Evolutionary conservation across 2,113 vertebrate genomes (phyloP), one percentile per base, ranked within the genome.

Genomic region (Phylloscopus whistleri): DNA sequence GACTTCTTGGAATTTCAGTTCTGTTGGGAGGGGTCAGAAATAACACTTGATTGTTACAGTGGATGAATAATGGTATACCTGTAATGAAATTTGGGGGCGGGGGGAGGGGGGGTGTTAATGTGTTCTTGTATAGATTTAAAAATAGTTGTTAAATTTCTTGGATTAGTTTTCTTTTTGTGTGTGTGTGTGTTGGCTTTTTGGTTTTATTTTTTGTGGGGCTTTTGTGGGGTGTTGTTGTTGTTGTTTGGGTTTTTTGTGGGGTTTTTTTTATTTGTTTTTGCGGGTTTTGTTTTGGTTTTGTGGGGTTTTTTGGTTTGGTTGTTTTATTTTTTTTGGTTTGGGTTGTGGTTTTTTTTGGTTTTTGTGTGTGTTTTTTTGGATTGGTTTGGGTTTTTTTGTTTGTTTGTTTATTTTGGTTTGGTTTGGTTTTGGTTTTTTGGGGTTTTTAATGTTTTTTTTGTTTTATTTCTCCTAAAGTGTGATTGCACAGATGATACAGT

Each of bases 71-170:
- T 60, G 14, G 9, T n/a, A 11, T 33, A 26, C 10, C n/a, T 81
- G 64, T 46, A 55, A 76, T 73, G 44, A 73, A 68, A 35, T 17
- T 60, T 24, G 9, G 37, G 37, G 37, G n/a, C n/a, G n/a, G n/a
- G 5, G 16, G 16, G 4, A 4, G 1, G 4, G 3, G 4, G 2
- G 15, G 5, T 7, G 13, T 53, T 28, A 24, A 33, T 5, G 1
- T 41, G 17, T 2, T 94, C 89, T 76, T 80, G 16, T 33, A 23
- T 2, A 15, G n/a, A 27, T 83, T 72, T 60, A 66, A 62, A 66
- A 86, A 28, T 20, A 59, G 16, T 46, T 35, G 6, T 19, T 74
- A 37, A 4, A 37, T 75, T 80, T 91, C 49, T 33, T 43, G 16
- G 87, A 85, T 62, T 22, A 20, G 31, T 78, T 52, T 41, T 59